A percentile compares a stretch with the other conserved stretches of the same genome.
These are phyloP conservation scores for Orbicella faveolata DNA, from an alignment of 64 coral and sea anemone species.

Conservation along the genomic window DNA sequence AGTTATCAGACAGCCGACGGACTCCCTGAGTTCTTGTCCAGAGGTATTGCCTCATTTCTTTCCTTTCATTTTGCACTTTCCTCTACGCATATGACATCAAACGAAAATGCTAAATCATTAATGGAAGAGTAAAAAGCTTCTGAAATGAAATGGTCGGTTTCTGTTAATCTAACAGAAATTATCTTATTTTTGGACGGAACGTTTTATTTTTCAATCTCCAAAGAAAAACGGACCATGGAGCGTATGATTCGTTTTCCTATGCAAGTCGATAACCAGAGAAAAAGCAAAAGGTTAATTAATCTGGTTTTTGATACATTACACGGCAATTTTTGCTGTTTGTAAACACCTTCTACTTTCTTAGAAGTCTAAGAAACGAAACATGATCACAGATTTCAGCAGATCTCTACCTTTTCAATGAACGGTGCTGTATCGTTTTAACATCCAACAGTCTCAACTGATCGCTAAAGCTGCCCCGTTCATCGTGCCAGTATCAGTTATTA, in stretches of 20 bases:
- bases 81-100: neutral
- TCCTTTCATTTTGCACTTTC: neutral
- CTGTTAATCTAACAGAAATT: neutral
- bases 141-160: neutral
- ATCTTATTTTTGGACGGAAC: too few relatives aligned
- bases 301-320: neutral
- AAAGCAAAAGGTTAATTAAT: neutral
- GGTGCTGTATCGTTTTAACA: neutral
- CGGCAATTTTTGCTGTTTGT: neutral
- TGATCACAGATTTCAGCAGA: neutral
- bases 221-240: neutral
- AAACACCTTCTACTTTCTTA: neutral
- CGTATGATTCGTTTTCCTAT: neutral
- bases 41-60: neutral
- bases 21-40: neutral
- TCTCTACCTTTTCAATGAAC: neutral
- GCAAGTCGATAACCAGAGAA: neutral
- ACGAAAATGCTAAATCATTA: conserved; percentile 19
- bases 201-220: too few relatives aligned
- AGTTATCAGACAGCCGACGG: neutral
- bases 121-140: neutral
- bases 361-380: neutral
- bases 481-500: neutral
- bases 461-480: neutral
- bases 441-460: neutral